phyloP scores from a whole-genome alignment of 1,140 invertebrate species.

The Drosophila truncata region DNA sequence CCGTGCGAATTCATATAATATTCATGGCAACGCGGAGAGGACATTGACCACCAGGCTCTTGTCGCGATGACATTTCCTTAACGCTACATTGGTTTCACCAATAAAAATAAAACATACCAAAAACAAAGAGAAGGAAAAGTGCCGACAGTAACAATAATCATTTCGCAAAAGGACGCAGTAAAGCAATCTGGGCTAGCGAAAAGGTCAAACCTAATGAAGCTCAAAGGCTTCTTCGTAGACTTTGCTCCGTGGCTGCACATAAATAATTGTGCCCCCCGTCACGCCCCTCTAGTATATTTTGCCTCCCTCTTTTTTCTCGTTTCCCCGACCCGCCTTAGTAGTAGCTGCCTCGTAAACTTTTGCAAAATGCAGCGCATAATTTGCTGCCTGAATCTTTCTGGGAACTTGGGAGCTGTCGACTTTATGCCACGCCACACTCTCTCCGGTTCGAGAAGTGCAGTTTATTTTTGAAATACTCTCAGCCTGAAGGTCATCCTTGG shows the following conservation, averaged over 20 bases:
- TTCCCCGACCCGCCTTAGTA: neutral
- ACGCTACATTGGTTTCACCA: conserved; percentile 50
- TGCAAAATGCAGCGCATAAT: conserved; percentile 74
- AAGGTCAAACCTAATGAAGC: conserved; percentile 71
- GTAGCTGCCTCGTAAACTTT: conserved; percentile 46
- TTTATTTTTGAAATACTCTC: conserved; percentile 48
- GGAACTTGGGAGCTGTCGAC: conserved; percentile 39
- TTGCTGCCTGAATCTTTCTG: conserved; percentile 36
- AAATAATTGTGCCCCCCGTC: conserved; percentile 51
- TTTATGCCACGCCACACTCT: conserved; percentile 22
- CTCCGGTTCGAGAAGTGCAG: conserved; percentile 50
- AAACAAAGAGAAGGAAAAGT: conserved; percentile 11
- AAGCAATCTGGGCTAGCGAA: conserved; percentile 28
- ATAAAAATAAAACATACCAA: conserved; percentile 27
- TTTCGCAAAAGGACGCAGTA: conserved; percentile 23
- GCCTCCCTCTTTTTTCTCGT: too few species aligned
- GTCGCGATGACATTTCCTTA: conserved; percentile 64
- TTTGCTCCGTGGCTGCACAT: conserved; percentile 62
- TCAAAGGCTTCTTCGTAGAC: conserved; percentile 40
- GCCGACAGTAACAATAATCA: conserved; percentile 32
- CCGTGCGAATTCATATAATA: conserved; percentile 45
- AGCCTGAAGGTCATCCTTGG: conserved; percentile 29
- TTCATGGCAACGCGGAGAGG: conserved; percentile 28
- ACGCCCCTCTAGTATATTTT: conserved; percentile 1
- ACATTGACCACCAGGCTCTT: conserved; percentile 37